Percentiles rank a stretch among this genome's conserved stretches.
These are phyloP conservation scores for Sthenelais limicola DNA, from an alignment of 2,888 invertebrate genomes.

Conservation along the genomic window DNA sequence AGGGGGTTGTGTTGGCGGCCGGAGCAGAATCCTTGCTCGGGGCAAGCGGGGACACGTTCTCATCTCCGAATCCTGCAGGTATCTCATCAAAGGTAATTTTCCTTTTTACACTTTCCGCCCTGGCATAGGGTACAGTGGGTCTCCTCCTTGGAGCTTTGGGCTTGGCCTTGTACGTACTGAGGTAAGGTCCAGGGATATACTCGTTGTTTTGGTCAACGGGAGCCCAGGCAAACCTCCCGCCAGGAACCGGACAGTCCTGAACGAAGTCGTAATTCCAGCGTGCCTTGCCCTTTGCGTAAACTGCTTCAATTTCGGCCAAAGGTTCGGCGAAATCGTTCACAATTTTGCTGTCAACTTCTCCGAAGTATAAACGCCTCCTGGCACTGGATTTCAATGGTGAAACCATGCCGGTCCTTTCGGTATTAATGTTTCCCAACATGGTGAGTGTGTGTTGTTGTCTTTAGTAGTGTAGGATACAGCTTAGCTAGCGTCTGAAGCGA, in stretches of 20 bases:
- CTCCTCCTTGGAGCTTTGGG: neutral
- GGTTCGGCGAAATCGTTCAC: no score
- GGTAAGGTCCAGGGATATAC: slow-evolving; percentile 1
- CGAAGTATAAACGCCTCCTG: neutral
- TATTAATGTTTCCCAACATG: no score
- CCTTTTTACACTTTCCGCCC: neutral
- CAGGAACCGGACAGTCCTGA: neutral
- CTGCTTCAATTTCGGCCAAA: neutral
- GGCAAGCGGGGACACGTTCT: slow-evolving; percentile 18
- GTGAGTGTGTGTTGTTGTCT: no score
- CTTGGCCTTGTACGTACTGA: neutral
- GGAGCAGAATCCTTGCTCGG: neutral
- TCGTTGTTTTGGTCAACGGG: neutral
- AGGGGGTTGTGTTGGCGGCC: neutral
- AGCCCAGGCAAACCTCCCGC: neutral
- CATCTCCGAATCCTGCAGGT: no score
- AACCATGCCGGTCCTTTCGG: no score
- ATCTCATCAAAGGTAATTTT: neutral
- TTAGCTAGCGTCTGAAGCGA: no score
- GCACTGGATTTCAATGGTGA: no score
- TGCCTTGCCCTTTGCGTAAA: neutral
- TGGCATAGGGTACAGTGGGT: neutral
- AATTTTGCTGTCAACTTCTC: neutral
- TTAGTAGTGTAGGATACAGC: no score
- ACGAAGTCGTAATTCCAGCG: neutral